Percentiles rank a stretch among this genome's conserved stretches.
Evolutionary conservation across 1,140 invertebrate species (phyloP).

Genomic region (Brachystomella parvula): DNA sequence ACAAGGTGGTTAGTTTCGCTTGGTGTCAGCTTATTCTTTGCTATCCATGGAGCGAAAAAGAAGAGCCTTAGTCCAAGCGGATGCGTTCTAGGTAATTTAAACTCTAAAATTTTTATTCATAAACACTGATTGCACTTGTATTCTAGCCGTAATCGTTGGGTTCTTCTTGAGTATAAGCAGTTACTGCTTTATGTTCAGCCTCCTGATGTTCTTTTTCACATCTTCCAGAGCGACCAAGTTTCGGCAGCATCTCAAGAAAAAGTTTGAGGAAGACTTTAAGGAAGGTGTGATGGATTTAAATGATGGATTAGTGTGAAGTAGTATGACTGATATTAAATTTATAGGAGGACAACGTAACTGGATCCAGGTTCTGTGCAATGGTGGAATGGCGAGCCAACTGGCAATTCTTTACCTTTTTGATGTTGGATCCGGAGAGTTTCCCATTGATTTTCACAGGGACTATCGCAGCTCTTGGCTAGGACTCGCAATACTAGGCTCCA

Average conservation of each 20-base stretch:
- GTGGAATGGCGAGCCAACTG: slow-evolving; percentile 70
- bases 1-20: slow-evolving; percentile 63
- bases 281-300: slow-evolving; percentile 53
- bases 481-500: slow-evolving; percentile 61
- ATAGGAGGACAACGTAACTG: slow-evolving; percentile 75
- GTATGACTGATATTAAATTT: slow-evolving; percentile 34
- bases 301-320: neutral
- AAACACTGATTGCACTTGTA: neutral
- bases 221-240: slow-evolving; percentile 78
- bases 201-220: slow-evolving; percentile 70
- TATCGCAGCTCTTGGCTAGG: slow-evolving; percentile 74
- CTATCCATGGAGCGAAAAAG: slow-evolving; percentile 56
- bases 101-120: neutral
- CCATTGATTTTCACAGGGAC: slow-evolving; percentile 67
- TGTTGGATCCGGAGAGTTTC: slow-evolving; percentile 64
- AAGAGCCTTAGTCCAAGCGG: slow-evolving; percentile 62
- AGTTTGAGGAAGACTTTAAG: slow-evolving; percentile 69
- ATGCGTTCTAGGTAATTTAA: slow-evolving; percentile 55
- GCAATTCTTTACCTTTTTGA: slow-evolving; percentile 69
- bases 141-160: slow-evolving; percentile 59
- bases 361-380: slow-evolving; percentile 85
- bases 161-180: slow-evolving; percentile 72
- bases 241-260: slow-evolving; percentile 57
- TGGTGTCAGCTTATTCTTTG: slow-evolving; percentile 58
- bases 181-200: slow-evolving; percentile 62